Conservation (phyloP, 2,888 invertebrate genomes). For the Aporophyla nigra region DNA sequence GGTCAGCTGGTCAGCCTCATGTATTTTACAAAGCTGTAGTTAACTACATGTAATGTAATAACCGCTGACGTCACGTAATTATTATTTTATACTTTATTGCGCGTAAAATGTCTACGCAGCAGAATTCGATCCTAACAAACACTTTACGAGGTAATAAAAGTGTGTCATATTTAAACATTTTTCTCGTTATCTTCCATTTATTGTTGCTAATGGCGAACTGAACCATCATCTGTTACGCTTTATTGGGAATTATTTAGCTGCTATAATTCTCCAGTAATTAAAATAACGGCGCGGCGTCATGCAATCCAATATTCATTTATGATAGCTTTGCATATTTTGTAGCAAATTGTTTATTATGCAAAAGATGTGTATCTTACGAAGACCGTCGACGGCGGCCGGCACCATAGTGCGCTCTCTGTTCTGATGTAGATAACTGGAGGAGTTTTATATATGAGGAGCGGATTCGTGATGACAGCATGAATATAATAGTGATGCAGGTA, state of each 20-base stretch:
- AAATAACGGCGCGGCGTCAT: conserved; percentile 28
- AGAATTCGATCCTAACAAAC: conserved; percentile 70
- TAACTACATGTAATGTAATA: conserved; percentile 10
- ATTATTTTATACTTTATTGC: conserved; percentile 70
- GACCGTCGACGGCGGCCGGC: background rate
- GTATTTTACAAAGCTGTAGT: background rate
- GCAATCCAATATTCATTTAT: conserved; percentile 32
- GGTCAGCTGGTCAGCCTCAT: background rate
- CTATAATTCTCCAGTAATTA: conserved; percentile 62
- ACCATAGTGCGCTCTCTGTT: background rate
- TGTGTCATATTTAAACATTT: conserved; percentile 67
- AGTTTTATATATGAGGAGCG: background rate
- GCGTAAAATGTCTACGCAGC: conserved; percentile 60
- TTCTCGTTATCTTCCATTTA: conserved; percentile 62
- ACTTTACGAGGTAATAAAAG: conserved; percentile 73
- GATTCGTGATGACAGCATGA: conserved; percentile 1
- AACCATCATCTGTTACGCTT: conserved; percentile 66
- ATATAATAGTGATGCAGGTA: conserved; percentile 1
- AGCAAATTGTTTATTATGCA: conserved; percentile 20
- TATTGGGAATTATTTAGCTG: conserved; percentile 70
- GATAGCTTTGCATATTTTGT: conserved; percentile 37
- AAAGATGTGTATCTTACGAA: conserved; percentile 23
- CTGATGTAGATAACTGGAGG: background rate
- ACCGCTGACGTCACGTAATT: conserved; percentile 56
- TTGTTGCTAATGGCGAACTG: conserved; percentile 68